A percentile compares a stretch with the other conserved stretches of the same genome.
These are phyloP conservation scores for Ochropleura plecta DNA, from an alignment of 2,888 invertebrate genomes.

Conservation along the genomic window DNA sequence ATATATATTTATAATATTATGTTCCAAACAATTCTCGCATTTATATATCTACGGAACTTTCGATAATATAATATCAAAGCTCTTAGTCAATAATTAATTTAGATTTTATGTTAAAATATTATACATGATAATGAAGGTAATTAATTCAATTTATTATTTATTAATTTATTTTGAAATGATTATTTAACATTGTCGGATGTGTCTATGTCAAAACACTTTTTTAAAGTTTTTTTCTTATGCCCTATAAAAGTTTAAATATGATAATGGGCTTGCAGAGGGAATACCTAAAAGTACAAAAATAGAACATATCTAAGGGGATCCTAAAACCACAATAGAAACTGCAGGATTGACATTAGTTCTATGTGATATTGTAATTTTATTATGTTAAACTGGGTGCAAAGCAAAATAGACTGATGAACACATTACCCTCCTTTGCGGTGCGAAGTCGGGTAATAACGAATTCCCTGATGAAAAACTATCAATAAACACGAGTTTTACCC, in stretches of 20 bases:
- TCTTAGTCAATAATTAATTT: slow-evolving; percentile 13
- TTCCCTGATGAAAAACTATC: background rate
- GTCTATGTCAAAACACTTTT: slow-evolving; percentile 10
- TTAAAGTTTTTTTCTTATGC: background rate
- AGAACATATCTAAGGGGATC: too few relatives aligned
- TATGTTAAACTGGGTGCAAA: background rate
- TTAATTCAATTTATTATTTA: slow-evolving; percentile 15
- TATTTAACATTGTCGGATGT: background rate
- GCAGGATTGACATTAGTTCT: background rate
- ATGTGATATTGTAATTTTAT: background rate
- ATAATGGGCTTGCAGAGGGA: background rate
- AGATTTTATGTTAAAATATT: slow-evolving; percentile 34
- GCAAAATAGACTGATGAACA: too few relatives aligned
- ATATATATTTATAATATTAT: background rate
- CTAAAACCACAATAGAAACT: too few relatives aligned
- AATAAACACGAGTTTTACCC: background rate
- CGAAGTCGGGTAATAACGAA: too few relatives aligned
- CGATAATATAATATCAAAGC: background rate
- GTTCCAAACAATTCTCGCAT: background rate
- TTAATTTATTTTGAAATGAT: background rate
- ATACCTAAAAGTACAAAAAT: background rate
- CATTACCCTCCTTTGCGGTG: too few relatives aligned
- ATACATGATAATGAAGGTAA: slow-evolving; percentile 37
- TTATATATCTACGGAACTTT: slow-evolving; percentile 8
- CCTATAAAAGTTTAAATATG: background rate